These are phyloP conservation scores for Nephrotoma flavescens DNA, from an alignment of 2,888 invertebrate species.

Conservation along the genomic window DNA sequence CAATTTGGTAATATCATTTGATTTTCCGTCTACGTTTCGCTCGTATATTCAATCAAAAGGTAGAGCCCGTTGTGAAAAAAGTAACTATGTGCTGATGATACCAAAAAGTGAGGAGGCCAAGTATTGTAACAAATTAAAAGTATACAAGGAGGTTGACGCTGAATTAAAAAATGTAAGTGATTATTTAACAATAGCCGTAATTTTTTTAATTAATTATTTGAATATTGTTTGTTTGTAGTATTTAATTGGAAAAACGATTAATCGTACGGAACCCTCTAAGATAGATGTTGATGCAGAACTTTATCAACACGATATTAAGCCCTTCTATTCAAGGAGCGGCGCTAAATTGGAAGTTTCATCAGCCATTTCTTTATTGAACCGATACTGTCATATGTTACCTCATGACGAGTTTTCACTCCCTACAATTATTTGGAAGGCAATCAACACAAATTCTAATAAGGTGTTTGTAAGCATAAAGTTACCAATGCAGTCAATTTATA, in stretches of 20 bases:
- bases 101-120: conserved; percentile 21
- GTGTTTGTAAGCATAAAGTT: conserved; percentile 37
- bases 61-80: conserved; percentile 51
- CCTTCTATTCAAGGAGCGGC: conserved; percentile 20
- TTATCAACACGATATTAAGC: conserved; percentile 33
- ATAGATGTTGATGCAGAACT: conserved; percentile 38
- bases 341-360: conserved; percentile 18
- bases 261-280: conserved; percentile 37
- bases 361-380: conserved; percentile 41
- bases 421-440: conserved; percentile 32
- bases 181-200: conserved; percentile 8
- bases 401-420: conserved; percentile 60
- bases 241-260: conserved; percentile 40
- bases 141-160: conserved; percentile 37
- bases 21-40: conserved; percentile 52
- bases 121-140: conserved; percentile 27
- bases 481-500: conserved; percentile 65
- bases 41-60: conserved; percentile 84
- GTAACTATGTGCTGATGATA: conserved; percentile 45
- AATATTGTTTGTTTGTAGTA: conserved; percentile 26
- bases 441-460: not conserved
- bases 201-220: conserved; percentile 6
- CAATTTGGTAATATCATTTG: conserved; percentile 62
- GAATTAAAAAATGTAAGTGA: conserved; percentile 35
- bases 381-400: conserved; percentile 66